Conservation (phyloP, 2,113 vertebrate species). For the Octodon degus region DNA sequence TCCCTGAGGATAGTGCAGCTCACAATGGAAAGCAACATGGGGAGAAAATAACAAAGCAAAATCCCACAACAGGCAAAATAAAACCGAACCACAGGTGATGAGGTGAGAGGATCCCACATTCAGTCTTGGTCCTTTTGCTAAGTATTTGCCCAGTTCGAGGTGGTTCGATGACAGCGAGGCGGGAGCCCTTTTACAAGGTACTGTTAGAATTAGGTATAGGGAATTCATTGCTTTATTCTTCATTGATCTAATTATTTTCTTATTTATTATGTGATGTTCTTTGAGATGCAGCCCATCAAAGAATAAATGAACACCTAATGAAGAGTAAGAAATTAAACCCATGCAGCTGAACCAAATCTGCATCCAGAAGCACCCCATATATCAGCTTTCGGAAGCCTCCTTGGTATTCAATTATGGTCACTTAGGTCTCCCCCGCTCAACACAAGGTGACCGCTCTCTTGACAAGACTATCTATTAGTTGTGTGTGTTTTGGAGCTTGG, state of each 20-base stretch:
- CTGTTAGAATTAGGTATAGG: neutral
- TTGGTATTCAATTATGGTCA: accelerated
- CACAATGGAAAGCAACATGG: neutral
- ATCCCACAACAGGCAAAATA: neutral
- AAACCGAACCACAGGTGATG: neutral
- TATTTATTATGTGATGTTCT: neutral
- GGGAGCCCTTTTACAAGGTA: neutral
- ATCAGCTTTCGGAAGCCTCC: neutral
- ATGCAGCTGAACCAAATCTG: neutral
- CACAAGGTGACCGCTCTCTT: no score
- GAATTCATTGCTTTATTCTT: neutral
- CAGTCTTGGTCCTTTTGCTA: neutral
- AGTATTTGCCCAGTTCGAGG: neutral
- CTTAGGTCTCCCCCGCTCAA: neutral
- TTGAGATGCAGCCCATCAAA: neutral
- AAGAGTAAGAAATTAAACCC: neutral
- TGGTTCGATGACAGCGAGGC: neutral
- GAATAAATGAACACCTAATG: neutral
- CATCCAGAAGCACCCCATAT: neutral
- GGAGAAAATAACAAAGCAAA: neutral
- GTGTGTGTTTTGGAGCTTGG: neutral
- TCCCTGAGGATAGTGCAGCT: neutral
- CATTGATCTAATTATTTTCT: neutral
- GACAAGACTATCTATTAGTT: neutral
- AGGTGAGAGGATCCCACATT: neutral